Evolutionary conservation across 2,888 invertebrate species (phyloP), one percentile per base, ranked within the genome.

Genomic region (Pheosia gnoma): DNA sequence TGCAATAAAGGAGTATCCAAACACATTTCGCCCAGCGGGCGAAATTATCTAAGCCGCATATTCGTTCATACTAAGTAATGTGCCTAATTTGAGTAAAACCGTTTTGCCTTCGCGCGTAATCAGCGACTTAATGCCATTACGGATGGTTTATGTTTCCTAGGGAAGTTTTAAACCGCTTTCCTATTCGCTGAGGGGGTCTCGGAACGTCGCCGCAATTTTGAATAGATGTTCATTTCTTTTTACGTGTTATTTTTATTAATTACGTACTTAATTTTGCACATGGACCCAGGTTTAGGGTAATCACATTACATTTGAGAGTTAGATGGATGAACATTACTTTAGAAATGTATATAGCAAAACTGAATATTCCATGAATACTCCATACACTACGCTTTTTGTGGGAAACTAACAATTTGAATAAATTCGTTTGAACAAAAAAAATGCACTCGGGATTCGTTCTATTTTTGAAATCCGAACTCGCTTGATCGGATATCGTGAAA

Each of bases 121-220:
- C 66, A 68, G 60, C 66, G 61, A 72, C 65, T 72, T 71, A 66
- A 58, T 71, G 66, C 66, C 65, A 61, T 69, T 66, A 63, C 25
- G 11, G 65, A 11, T 51, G 55, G 59, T 58, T 73, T 63, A 75
- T 70, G 71, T 71, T 75, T 70, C 57, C 63, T 57, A 11, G 58
- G 59, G 56, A 74, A 73, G 63, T 74, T 72, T 67, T 59, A 57
- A 62, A 52, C 51, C 52, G 47, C 58, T 59, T 61, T 55, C 54
- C 49, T 66, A 68, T 67, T 67, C 60, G 63, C 49, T 67, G 59
- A 66, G 59, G 59, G 53, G 55, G 61, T 70, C 70, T 60, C 10
- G 60, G 61, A 54, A 57, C 68, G 65, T 69, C 70, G 64, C 54
- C 59, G 58, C 11, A 38, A 47, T 41, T 55, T 47, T 36, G n/a